These are phyloP conservation scores for Leucoraja ocellata DNA, from an alignment of 2,797 vertebrate species.

Conservation along the genomic window DNA sequence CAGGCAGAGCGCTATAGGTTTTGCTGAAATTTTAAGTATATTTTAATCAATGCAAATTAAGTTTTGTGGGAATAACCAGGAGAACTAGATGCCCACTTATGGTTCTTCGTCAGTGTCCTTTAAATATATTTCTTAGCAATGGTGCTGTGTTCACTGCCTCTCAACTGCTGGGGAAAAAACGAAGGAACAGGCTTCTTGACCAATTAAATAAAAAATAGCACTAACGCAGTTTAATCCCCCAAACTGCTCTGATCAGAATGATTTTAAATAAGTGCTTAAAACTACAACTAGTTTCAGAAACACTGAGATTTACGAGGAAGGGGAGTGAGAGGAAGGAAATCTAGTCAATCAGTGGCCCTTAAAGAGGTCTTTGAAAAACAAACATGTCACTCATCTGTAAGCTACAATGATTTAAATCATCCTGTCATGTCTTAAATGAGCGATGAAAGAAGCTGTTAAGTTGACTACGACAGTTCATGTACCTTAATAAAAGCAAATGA, in stretches of 20 bases:
- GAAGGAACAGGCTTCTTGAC: neutral
- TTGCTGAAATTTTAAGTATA: neutral
- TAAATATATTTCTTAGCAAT: neutral
- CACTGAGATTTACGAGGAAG: slow-evolving; percentile 7
- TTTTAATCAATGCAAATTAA: neutral
- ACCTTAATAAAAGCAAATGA: slow-evolving; percentile 11
- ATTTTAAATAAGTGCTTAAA: neutral
- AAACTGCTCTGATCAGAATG: slow-evolving; percentile 7
- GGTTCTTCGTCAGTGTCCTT: neutral
- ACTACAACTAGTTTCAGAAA: slow-evolving; percentile 18
- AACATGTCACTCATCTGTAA: neutral
- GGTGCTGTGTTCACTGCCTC: neutral
- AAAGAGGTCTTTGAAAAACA: slow-evolving; percentile 34
- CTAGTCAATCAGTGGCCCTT: slow-evolving; percentile 34
- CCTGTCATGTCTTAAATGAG: neutral
- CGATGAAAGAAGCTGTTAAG: slow-evolving; percentile 8
- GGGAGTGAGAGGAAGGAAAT: slow-evolving; percentile 23
- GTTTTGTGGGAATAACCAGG: neutral
- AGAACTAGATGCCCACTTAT: neutral
- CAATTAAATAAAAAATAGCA: neutral
- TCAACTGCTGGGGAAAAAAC: neutral
- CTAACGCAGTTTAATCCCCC: neutral
- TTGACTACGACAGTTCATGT: slow-evolving; percentile 1
- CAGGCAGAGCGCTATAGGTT: neutral
- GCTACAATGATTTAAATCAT: slow-evolving; percentile 19